phyloP scores from a whole-genome alignment of 2,888 invertebrate genomes.

The Cotesia congregata region DNA sequence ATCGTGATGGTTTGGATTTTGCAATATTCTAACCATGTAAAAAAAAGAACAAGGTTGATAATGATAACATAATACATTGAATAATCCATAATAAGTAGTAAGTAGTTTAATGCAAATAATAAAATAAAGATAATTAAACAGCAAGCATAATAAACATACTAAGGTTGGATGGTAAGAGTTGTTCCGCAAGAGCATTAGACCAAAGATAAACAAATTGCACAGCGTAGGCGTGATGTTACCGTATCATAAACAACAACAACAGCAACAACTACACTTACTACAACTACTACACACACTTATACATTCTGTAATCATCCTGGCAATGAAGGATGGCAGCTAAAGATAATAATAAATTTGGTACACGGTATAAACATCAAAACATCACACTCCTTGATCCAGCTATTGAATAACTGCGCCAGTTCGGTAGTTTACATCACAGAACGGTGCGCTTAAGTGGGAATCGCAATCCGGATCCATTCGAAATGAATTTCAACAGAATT shows the following conservation, averaged over 20 bases:
- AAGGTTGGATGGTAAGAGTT: constrained; percentile 7
- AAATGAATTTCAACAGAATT: constrained; percentile 16
- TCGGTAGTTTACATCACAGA: constrained; percentile 10
- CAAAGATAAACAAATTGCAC: constrained; percentile 33
- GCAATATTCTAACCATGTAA: background rate
- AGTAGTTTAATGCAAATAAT: constrained; percentile 3
- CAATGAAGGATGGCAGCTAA: constrained; percentile 33
- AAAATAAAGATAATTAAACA: background rate
- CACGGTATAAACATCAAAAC: background rate
- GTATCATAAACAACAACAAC: constrained; percentile 16
- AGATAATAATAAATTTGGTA: constrained; percentile 22
- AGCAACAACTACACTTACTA: no score
- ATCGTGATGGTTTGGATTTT: no score
- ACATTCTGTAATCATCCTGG: constrained; percentile 20
- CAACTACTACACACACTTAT: background rate
- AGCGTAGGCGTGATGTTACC: constrained; percentile 30
- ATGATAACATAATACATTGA: background rate
- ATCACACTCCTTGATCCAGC: constrained; percentile 8
- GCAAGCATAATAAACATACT: background rate
- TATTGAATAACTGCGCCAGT: constrained; percentile 26
- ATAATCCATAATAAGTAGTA: background rate
- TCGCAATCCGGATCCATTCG: constrained; percentile 8
- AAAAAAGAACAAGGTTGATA: background rate
- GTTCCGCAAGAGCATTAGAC: constrained; percentile 26
- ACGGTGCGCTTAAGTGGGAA: constrained; percentile 10